A percentile compares a stretch with the other conserved stretches of the same genome.
These are phyloP conservation scores for Lagodon rhomboides DNA, from an alignment of 2,797 vertebrate genomes.

Conservation along the genomic window DNA sequence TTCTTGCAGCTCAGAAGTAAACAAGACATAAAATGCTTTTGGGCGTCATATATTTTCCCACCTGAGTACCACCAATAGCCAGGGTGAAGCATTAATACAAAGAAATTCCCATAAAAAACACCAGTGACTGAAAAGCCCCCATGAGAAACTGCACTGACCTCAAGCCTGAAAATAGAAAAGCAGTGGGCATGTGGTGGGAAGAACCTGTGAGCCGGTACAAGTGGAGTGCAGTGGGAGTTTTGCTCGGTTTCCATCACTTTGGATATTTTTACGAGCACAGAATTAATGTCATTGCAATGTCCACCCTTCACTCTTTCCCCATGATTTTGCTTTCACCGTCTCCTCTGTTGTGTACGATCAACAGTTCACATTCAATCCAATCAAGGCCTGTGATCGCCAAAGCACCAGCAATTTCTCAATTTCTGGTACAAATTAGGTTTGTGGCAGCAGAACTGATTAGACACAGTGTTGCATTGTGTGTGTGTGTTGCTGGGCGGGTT, in stretches of 20 bases:
- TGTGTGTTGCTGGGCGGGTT: conserved; percentile 54
- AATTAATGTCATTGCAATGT: neutral
- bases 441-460: conserved; percentile 86
- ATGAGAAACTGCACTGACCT: conserved; percentile 26
- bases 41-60: neutral
- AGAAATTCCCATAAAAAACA: conserved; percentile 32
- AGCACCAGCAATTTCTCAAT: conserved; percentile 60
- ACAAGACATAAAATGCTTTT: neutral
- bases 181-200: conserved; percentile 18
- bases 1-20: neutral
- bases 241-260: conserved; percentile 9
- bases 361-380: conserved; percentile 36
- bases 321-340: conserved; percentile 8
- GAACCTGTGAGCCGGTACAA: conserved; percentile 9
- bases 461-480: conserved; percentile 85
- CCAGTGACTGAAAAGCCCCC: conserved; percentile 25
- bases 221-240: neutral
- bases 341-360: conserved; percentile 24
- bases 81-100: conserved; percentile 50
- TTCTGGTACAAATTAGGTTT: conserved; percentile 68
- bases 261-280: conserved; percentile 2
- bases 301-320: neutral
- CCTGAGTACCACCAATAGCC: conserved; percentile 18
- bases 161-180: conserved; percentile 27
- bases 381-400: conserved; percentile 30